phyloP scores from a whole-genome alignment of 2,888 invertebrate species.

The Heliconius charithonia region DNA sequence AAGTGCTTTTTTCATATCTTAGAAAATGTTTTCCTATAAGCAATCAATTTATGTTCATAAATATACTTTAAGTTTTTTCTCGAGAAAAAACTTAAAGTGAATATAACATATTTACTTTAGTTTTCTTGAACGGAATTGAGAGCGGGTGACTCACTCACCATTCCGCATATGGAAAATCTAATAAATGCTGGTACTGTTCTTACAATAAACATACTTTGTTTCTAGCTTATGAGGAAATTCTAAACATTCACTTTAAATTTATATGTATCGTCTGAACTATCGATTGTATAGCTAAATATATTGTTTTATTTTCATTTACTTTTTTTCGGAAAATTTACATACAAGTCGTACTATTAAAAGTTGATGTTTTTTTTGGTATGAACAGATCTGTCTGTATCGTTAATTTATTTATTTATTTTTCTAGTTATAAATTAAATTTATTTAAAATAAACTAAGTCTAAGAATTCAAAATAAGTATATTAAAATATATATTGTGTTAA shows the following conservation, averaged over 20 bases:
- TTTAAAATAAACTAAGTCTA: background rate
- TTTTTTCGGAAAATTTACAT: too few species aligned
- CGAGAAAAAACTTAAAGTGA: conserved; percentile 31
- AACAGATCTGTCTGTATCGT: too few species aligned
- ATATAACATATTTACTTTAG: conserved; percentile 22
- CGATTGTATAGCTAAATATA: too few species aligned
- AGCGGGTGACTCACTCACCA: conserved; percentile 40
- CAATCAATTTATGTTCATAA: conserved; percentile 1
- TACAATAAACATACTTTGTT: conserved; percentile 33
- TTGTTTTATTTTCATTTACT: too few species aligned
- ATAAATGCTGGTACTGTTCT: conserved; percentile 38
- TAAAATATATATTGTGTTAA: too few species aligned
- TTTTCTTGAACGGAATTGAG: conserved; percentile 32
- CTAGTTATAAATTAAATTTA: background rate
- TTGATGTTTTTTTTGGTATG: too few species aligned
- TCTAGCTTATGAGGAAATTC: conserved; percentile 28
- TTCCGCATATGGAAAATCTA: conserved; percentile 41
- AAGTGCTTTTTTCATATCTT: too few species aligned
- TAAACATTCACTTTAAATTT: conserved; percentile 13
- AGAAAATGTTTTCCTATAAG: background rate
- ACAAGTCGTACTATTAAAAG: too few species aligned
- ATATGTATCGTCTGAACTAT: too few species aligned
- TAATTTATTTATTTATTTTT: too few species aligned
- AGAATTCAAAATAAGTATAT: too few species aligned
- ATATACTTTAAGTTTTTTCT: too few species aligned